Evolutionary conservation across 2,113 vertebrate genomes (phyloP).

Genomic region (Epinephelus lanceolatus): DNA sequence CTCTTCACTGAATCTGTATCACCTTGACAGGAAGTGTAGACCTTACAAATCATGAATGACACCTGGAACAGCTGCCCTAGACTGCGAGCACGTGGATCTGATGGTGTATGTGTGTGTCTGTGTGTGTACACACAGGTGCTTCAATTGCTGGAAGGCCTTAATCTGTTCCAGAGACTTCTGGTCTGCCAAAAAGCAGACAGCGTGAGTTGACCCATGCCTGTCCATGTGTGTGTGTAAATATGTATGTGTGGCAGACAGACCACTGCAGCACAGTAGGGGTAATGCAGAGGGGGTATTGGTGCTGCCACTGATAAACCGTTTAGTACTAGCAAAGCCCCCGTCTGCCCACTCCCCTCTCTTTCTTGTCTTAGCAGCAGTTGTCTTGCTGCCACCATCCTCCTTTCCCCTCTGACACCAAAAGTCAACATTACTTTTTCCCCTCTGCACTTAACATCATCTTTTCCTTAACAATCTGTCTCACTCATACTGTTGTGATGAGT

Average conservation of each 20-base stretch:
- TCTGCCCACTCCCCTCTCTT: constrained; percentile 9
- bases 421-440: neutral
- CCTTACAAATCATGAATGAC: constrained; percentile 54
- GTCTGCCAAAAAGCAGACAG: constrained; percentile 57
- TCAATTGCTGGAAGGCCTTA: constrained; percentile 37
- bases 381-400: neutral
- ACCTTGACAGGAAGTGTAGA: constrained; percentile 6
- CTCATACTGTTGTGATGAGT: neutral
- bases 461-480: no score
- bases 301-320: constrained; percentile 68
- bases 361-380: neutral
- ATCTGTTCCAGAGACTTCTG: constrained; percentile 61
- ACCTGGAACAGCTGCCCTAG: constrained; percentile 11
- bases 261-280: constrained; percentile 30
- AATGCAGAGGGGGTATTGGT: neutral
- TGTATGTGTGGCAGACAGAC: constrained; percentile 42
- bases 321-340: constrained; percentile 47
- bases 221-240: constrained; percentile 16
- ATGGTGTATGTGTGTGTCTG: neutral
- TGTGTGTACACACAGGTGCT: constrained; percentile 14
- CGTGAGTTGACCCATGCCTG: constrained; percentile 41
- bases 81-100: neutral
- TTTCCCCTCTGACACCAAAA: neutral
- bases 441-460: neutral
- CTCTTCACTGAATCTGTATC: neutral